Evolutionary conservation across 2,888 invertebrate genomes (phyloP).

Genomic region (Parnassius glacialis): DNA sequence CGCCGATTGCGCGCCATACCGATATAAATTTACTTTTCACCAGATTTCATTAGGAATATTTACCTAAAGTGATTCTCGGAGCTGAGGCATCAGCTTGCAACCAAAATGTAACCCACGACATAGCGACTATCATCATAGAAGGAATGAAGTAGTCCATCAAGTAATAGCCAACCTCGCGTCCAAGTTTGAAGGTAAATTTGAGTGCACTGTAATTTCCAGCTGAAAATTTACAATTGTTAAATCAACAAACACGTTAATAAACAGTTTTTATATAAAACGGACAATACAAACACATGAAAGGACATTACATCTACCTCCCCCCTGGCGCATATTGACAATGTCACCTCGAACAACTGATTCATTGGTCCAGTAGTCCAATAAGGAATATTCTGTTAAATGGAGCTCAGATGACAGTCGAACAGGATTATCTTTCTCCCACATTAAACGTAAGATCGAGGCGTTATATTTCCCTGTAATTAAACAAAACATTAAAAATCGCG

Average conservation of each 20-base stretch:
- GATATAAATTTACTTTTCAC: too few species aligned
- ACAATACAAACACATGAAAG: slow-evolving; percentile 41
- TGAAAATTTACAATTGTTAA: slow-evolving; percentile 46
- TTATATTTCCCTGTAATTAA: slow-evolving; percentile 88
- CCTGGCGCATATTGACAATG: slow-evolving; percentile 84
- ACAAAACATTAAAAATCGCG: neutral
- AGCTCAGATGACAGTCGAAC: slow-evolving; percentile 88
- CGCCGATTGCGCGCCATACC: too few species aligned
- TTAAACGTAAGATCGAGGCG: slow-evolving; percentile 85
- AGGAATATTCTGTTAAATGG: slow-evolving; percentile 90
- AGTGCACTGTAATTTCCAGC: slow-evolving; percentile 92
- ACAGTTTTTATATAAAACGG: slow-evolving; percentile 17
- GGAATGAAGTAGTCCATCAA: slow-evolving; percentile 94
- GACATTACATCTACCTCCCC: slow-evolving; percentile 84
- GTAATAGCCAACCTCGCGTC: slow-evolving; percentile 91
- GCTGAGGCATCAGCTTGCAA: slow-evolving; percentile 92
- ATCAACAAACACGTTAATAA: slow-evolving; percentile 11
- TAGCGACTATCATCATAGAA: slow-evolving; percentile 91
- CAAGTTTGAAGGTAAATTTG: slow-evolving; percentile 88
- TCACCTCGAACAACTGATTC: slow-evolving; percentile 86
- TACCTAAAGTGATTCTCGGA: slow-evolving; percentile 90
- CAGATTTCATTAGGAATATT: slow-evolving; percentile 21
- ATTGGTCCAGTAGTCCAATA: slow-evolving; percentile 86
- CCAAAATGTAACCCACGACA: slow-evolving; percentile 96
- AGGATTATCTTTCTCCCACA: slow-evolving; percentile 88